Conservation (phyloP, 2,797 vertebrate species). For the Ptychobarbus kaznakovi region DNA sequence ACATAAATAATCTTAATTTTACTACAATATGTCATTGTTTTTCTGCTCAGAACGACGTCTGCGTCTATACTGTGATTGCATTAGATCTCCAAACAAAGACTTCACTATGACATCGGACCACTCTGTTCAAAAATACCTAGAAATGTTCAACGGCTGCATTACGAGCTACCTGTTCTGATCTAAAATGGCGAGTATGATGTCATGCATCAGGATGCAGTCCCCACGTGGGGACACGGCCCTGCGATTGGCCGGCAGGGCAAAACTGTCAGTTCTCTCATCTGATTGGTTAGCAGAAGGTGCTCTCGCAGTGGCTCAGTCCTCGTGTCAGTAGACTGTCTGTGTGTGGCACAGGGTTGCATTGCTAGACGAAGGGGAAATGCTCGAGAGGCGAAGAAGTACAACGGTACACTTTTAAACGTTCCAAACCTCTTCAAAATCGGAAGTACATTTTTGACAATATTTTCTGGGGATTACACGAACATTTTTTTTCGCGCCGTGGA, state of each 20-base stretch:
- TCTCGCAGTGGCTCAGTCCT: slow-evolving; percentile 85
- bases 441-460: slow-evolving; percentile 46
- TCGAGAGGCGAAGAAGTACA: slow-evolving; percentile 74
- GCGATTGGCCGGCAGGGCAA: slow-evolving; percentile 69
- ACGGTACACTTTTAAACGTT: slow-evolving; percentile 68
- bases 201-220: slow-evolving; percentile 60
- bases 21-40: background rate
- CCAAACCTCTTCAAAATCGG: slow-evolving; percentile 57
- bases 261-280: slow-evolving; percentile 67
- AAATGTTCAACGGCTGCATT: slow-evolving; percentile 53
- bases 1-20: background rate
- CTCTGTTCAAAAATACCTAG: slow-evolving; percentile 62
- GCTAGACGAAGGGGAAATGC: slow-evolving; percentile 52
- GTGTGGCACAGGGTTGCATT: slow-evolving; percentile 80
- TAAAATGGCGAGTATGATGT: slow-evolving; percentile 89
- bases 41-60: background rate
- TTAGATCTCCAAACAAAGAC: slow-evolving; percentile 14
- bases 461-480: slow-evolving; percentile 68
- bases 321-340: slow-evolving; percentile 86
- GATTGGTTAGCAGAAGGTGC: slow-evolving; percentile 79
- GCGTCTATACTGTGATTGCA: slow-evolving; percentile 1
- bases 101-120: slow-evolving; percentile 12
- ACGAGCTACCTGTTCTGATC: slow-evolving; percentile 79
- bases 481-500: slow-evolving; percentile 66
- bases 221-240: slow-evolving; percentile 83